These are phyloP conservation scores for Nannobrachium achirus DNA, from an alignment of 2,113 vertebrate species.

Conservation along the genomic window DNA sequence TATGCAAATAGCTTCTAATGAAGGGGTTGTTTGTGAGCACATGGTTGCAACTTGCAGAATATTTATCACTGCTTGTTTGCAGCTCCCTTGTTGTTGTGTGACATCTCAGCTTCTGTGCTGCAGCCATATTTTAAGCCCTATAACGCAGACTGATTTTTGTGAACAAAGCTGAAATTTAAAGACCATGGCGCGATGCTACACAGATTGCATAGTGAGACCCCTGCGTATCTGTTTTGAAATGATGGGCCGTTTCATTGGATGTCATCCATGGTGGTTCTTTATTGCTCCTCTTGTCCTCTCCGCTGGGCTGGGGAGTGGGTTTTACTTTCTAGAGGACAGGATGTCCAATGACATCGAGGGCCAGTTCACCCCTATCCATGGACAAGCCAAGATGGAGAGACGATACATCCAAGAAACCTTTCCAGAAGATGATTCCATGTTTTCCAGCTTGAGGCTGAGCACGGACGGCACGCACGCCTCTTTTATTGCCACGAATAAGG, in stretches of 20 bases:
- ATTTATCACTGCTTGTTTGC: background rate
- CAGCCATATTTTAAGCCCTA: background rate
- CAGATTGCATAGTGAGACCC: slow-evolving; percentile 78
- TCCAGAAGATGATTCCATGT: slow-evolving; percentile 65
- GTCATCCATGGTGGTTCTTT: slow-evolving; percentile 83
- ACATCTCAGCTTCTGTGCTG: background rate
- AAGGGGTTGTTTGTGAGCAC: background rate
- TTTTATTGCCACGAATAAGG: slow-evolving; percentile 63
- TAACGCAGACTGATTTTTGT: background rate
- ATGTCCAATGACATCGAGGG: slow-evolving; percentile 77
- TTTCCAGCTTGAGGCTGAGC: slow-evolving; percentile 77
- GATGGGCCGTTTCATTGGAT: slow-evolving; percentile 74
- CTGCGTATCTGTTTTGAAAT: slow-evolving; percentile 67
- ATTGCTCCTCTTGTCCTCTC: slow-evolving; percentile 74
- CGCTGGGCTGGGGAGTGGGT: slow-evolving; percentile 75
- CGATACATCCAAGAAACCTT: slow-evolving; percentile 76
- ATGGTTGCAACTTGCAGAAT: slow-evolving; percentile 1
- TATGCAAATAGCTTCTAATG: slow-evolving; percentile 39
- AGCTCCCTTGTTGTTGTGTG: background rate
- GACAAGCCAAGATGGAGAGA: slow-evolving; percentile 82
- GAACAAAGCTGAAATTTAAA: background rate
- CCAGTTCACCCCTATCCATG: slow-evolving; percentile 81
- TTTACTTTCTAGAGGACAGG: slow-evolving; percentile 65
- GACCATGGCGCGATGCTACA: slow-evolving; percentile 64
- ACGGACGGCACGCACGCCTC: slow-evolving; percentile 72